Base-by-base conservation (phyloP, 2,797 vertebrate species). In the Pangasius sanitwongsei region DNA sequence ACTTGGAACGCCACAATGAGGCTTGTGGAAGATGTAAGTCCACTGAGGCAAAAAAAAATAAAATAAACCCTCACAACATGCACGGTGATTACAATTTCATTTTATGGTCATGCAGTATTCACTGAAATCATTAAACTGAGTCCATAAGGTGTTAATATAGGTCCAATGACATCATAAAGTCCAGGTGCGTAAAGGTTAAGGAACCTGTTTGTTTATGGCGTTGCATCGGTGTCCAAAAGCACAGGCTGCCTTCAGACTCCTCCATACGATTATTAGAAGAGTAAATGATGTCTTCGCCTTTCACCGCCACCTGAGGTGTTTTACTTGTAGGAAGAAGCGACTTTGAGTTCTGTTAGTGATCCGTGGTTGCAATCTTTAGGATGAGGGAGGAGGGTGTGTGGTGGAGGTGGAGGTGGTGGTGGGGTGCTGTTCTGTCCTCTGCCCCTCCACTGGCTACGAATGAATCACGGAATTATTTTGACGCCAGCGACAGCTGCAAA, bases 351-450 rank as follows among this genome's bases (percentile, higher is more conserved):
- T 90, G 88, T 91, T 91, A 85, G 91, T 91, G 93, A 93, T 94
- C 92, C 88, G 86, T 91, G 94, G 93, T 92, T 95, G 93, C 93
- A 94, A 94, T 96, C 93, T 95, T 95, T 93, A 90, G 88, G 83
- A 87, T 89, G 88, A 93, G 92, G 89, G 87, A 65, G 91, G 86
- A 83, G 85, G 75, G 85, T 82, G 87, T 88, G 61, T 34, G 85
- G 57, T 89, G 82, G 81, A 59, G 37, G 61, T 85, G 86, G 88
- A 86, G 86, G 93, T 5, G 84, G 63, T 61, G 85, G 61, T 41
- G 82, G 44, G 48, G 31, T 86, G 81, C 91, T 77, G 77, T 91
- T 83, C 87, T 91, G 87, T 91, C 90, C 88, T 91, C 20, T 89
- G 89, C 74, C 87, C 92, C 91, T 93, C 93, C 90, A 82, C 77